phyloP scores from a whole-genome alignment of 2,113 vertebrate genomes.

The Trochalopteron elliotii region DNA sequence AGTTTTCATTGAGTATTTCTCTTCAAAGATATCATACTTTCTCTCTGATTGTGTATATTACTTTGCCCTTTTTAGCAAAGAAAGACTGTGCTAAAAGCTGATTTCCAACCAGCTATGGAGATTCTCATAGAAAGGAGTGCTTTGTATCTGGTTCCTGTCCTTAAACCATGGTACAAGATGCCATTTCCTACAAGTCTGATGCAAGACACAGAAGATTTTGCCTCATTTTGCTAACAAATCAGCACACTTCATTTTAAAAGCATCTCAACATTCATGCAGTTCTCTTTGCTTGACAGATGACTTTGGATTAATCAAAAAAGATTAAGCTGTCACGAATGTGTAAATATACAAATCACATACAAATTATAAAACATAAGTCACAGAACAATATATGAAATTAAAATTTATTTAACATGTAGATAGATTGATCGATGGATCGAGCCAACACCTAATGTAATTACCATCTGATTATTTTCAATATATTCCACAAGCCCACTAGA shows the following conservation, averaged over 20 bases:
- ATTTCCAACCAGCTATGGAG: neutral
- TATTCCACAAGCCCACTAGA: neutral
- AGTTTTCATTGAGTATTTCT: neutral
- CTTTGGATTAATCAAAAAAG: neutral
- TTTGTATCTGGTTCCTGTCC: neutral
- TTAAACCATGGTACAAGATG: neutral
- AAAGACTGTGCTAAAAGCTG: neutral
- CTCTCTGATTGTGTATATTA: neutral
- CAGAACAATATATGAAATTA: neutral
- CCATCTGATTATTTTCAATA: neutral
- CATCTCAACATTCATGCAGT: neutral
- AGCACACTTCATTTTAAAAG: neutral
- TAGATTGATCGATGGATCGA: neutral
- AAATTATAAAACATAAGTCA: neutral
- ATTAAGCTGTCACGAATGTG: accelerated
- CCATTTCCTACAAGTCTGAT: neutral
- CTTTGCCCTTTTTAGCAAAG: neutral
- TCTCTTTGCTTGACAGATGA: neutral
- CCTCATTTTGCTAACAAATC: neutral
- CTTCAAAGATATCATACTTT: neutral
- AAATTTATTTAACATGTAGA: neutral
- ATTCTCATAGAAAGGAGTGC: neutral
- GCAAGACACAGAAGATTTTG: neutral
- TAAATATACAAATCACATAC: neutral
- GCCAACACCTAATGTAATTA: neutral